Evolutionary conservation across 2,113 vertebrate species (phyloP).

Genomic region (Anarhynchus alexandrinus): DNA sequence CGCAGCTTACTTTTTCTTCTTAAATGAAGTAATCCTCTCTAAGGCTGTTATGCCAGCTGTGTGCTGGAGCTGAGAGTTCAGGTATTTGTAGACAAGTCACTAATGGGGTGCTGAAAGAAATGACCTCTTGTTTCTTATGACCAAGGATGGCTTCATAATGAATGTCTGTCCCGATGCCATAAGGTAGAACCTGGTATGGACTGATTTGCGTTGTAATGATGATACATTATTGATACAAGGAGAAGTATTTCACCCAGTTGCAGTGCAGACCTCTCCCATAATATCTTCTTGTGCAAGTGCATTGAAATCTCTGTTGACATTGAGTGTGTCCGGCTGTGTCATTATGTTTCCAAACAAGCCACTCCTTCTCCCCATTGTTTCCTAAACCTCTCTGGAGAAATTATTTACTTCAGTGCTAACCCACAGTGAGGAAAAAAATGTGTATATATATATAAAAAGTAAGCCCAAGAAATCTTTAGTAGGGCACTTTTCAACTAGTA

Average conservation of each 20-base stretch:
- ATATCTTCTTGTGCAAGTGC: conserved; percentile 48
- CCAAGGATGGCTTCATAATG: neutral
- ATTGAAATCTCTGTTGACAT: conserved; percentile 53
- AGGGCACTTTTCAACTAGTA: neutral
- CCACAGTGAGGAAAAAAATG: neutral
- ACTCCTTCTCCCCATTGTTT: conserved; percentile 43
- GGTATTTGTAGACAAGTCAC: neutral
- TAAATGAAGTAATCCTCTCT: neutral
- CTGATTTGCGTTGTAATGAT: neutral
- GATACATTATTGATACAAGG: conserved; percentile 22
- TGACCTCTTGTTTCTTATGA: neutral
- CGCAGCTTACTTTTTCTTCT: neutral
- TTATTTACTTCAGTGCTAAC: neutral
- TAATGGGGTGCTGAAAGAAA: neutral
- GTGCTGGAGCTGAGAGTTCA: neutral
- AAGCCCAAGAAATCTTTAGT: neutral
- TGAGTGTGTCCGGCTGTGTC: conserved; percentile 37
- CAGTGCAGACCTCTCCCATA: conserved; percentile 30
- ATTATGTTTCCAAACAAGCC: conserved; percentile 61
- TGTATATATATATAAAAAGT: neutral
- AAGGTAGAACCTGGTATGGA: neutral
- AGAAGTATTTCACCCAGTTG: conserved; percentile 35
- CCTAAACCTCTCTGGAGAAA: conserved; percentile 5
- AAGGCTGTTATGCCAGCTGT: neutral
- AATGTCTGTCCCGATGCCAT: neutral